Evolutionary conservation across 2,888 invertebrate genomes (phyloP).

Genomic region (Harmothoe impar): DNA sequence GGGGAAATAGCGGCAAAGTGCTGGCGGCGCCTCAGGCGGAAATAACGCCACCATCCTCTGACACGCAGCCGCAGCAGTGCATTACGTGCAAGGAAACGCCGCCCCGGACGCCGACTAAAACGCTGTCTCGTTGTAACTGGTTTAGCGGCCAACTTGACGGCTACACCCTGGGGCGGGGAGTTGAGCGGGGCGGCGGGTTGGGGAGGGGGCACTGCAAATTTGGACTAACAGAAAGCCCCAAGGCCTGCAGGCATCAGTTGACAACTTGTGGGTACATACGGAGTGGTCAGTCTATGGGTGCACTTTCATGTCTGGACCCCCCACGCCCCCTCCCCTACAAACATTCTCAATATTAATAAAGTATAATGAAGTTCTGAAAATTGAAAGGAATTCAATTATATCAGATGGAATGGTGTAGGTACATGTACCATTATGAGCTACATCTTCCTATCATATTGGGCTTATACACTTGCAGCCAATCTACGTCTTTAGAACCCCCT

Average conservation of each 20-base stretch:
- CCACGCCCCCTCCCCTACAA: too few species aligned
- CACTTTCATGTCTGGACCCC: too few species aligned
- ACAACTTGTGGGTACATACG: background rate
- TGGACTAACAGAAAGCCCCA: background rate
- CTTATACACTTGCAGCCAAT: too few species aligned
- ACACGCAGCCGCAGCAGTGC: constrained; percentile 24
- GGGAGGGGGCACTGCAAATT: background rate
- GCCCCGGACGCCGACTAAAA: background rate
- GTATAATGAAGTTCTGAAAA: too few species aligned
- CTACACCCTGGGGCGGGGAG: background rate
- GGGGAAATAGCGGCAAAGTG: constrained; percentile 13
- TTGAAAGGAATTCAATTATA: too few species aligned
- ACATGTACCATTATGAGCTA: too few species aligned
- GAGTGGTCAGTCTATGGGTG: background rate
- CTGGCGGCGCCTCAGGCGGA: background rate
- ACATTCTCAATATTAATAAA: too few species aligned
- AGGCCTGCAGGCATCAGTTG: background rate
- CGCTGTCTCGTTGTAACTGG: constrained; percentile 26
- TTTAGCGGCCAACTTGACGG: constrained; percentile 15
- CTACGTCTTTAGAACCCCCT: too few species aligned
- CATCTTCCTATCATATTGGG: too few species aligned
- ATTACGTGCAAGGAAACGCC: constrained; percentile 31
- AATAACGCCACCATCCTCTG: constrained; percentile 7
- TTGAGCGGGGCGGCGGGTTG: too few species aligned
- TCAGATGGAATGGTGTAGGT: too few species aligned